Base-by-base conservation (phyloP, 2,113 vertebrate genomes). In the Paratilapia polleni region DNA sequence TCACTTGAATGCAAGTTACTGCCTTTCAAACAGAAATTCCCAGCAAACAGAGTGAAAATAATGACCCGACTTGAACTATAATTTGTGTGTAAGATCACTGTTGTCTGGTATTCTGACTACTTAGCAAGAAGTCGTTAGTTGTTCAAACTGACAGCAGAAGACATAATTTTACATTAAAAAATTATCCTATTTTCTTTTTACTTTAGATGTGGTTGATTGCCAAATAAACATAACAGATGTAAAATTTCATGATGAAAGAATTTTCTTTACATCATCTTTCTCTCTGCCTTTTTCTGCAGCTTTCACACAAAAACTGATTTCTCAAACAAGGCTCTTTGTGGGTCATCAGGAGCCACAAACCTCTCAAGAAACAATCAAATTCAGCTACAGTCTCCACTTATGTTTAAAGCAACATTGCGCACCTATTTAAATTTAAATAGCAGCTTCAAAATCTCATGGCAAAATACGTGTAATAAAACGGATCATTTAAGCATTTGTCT, bases 1-100 rank as follows among this genome's bases (percentile, higher is more conserved):
- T 90, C 89, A 91, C 49, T 83, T 62, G 15, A 62, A 58, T 43
- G 28, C 6, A 86, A 43, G 28, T 87, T 84, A 81, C 82, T 86
- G 80, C 78, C 83, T 84, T 77, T 74, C 56, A 22, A 64, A 59
- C 36, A 87, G 36, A 79, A 84, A 88, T 83, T 89, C 77, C 62
- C 43, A 36, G 34, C 52, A 81, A 82, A 80, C 20, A 22, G 57
- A 73, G 22, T 47, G 11, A 54, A 38, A 75, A 36, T 38, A n/a
- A n/a, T n/a, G 43, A 83, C 36, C 68, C 43, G 60, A 70, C 26
- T 54, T 79, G 34, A 80, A 63, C 76, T 36, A 17, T 38, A 80
- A 76, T 91, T 77, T 85, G n/a, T 81, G 36, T 87, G 52, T 82
- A 49, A 56, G 74, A 43, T 79, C 78, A 79, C 14, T 17, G 62